Base-by-base conservation (phyloP, 1,140 invertebrate genomes). In the Lordiphosa stackelbergi region DNA sequence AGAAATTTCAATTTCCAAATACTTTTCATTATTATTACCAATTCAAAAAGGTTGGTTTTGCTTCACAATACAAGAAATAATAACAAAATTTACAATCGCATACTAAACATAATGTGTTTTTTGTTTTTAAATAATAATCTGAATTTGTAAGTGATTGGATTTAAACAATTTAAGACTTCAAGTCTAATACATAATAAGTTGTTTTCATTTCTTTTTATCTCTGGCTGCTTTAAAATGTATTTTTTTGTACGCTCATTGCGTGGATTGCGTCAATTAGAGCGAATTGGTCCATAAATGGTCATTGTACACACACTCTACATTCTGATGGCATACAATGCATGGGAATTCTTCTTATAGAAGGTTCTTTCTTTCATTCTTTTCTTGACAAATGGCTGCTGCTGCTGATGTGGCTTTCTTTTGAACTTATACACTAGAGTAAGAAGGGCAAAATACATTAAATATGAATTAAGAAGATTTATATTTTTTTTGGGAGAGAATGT, bases 211-310 rank as follows among this genome's bases (percentile, higher is more conserved):
- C 36, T 11, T 38, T 37, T 9, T 47, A 43, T 48, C 19, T 48
- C 47, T 43, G 37, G 46, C 12, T 51, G 31, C 19, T 54, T 53
- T 46, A n/a, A 55, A 60, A 45, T 54, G 19, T 46, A 49, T 51
- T 19, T 57, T 83, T 69, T 81, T 83, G 72, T 81, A 83, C 71
- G 75, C 75, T 83, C 58, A 58, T 61, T 83, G 75, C 75, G 75
- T 83, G 58, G 75, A 81, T 81, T 81, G 77, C 63, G 77, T 81
- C 71, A 81, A 75, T 81, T 83, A 71, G 84, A 86, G 84, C 84
- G 84, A 85, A 86, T 86, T 85, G 78, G 84, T 86, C 78, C 77
- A 79, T 84, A 86, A 84, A 86, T 36, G 74, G 66, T 75, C 66
- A 69, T 66, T 64, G 75, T 73, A 77, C 74, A 60, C 72, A 42